phyloP scores from a whole-genome alignment of 1,140 invertebrate species.

The Mycetomoellerius zeteki region DNA sequence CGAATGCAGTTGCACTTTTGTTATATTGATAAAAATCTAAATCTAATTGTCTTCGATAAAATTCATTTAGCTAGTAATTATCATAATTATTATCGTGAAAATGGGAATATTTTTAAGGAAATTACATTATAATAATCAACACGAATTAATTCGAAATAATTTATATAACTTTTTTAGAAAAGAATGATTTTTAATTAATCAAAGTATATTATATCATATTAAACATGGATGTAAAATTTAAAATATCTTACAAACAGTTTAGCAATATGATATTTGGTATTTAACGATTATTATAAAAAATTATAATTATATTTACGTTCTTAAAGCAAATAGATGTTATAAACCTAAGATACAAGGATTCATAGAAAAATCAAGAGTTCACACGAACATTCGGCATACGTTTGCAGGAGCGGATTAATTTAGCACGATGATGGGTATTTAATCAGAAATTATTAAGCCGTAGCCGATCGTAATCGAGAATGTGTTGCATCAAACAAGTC shows the following conservation, averaged over 20 bases:
- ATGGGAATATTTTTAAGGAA: background rate
- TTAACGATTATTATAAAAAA: background rate
- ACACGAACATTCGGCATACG: constrained; percentile 20
- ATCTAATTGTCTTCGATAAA: background rate
- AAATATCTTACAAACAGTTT: background rate
- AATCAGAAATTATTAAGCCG: constrained; percentile 52
- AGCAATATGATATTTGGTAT: constrained; percentile 2
- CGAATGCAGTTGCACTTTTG: background rate
- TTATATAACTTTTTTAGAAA: background rate
- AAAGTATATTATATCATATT: background rate
- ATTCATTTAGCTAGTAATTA: background rate
- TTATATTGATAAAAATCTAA: background rate
- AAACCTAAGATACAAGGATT: background rate
- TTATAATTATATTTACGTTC: background rate
- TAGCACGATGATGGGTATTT: constrained; percentile 46
- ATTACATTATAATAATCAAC: background rate
- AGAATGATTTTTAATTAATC: background rate
- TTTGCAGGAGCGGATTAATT: constrained; percentile 48
- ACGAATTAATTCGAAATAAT: background rate
- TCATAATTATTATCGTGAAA: background rate
- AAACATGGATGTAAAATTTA: background rate
- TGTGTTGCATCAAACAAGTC: constrained; percentile 33
- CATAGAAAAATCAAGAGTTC: constrained; percentile 37
- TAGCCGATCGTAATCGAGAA: constrained; percentile 32
- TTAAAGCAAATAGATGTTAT: constrained; percentile 1